Base-by-base conservation (phyloP, 2,888 invertebrate genomes). In the Aspidiotus destructor region DNA sequence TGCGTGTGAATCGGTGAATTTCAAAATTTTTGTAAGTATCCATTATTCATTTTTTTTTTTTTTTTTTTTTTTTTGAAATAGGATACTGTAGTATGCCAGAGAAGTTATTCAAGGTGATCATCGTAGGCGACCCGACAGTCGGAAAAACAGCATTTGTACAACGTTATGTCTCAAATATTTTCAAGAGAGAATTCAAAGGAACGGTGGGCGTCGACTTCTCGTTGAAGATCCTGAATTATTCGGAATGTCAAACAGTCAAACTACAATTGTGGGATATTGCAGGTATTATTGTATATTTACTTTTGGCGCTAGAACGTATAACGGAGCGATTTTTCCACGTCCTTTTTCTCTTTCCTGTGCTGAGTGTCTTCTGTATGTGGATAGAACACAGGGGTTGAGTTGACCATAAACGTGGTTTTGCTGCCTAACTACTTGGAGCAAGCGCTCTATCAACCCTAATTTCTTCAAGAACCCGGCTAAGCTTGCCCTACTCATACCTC, bases 121-220 rank as follows among this genome's bases (percentile, higher is more conserved):
- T 80, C 54, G 79, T 80, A 67, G 80, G 80, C 7, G 80, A 80
- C 73, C 78, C 79, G 0, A 78, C 78, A 11, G 79, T 79, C 8
- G 82, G 81, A 2, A 82, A 82, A 73, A 82, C 82, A 6, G 81
- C 81, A 8, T 82, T 80, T 74, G 80, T 82, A n/a, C 81, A 81
- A 73, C 76, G 81, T 65, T 82, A 81, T 74, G 79, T 81, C 11
- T 80, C 80, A 71, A 79, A 81, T 72, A 75, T 78, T 2, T 82
- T 77, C 73, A 76, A 78, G 68, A 74, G 77, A 69, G 80, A 81
- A 72, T 82, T 82, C 74, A 81, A 81, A 75, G 80, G 81, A 71
- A 82, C 82, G 1, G 80, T 82, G 10, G 82, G 82, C 65, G 83
- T 83, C 13, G 83, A 83, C 74, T 83, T 83, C 77, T 82, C 82